These are phyloP conservation scores for Acipenser transmontanus DNA, from an alignment of 2,797 vertebrate species.

Conservation along the genomic window DNA sequence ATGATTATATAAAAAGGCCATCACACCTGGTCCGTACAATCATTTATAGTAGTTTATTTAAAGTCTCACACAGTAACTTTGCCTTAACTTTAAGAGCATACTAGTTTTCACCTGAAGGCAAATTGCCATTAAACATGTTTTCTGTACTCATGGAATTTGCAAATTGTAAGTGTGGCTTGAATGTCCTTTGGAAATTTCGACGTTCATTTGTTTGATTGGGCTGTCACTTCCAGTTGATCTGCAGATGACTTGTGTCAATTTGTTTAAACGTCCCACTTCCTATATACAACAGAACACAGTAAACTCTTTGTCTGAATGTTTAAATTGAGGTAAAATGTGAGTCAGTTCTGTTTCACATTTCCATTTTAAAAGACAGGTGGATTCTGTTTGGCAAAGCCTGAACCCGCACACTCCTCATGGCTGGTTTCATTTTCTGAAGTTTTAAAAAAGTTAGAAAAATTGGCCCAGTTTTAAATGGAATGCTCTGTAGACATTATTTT, in stretches of 20 bases:
- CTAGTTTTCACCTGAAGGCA: background rate
- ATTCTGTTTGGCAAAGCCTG: slow-evolving; percentile 71
- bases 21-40: too few relatives aligned
- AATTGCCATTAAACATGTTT: background rate
- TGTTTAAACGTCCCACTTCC: slow-evolving; percentile 69
- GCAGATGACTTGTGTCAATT: slow-evolving; percentile 74
- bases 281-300: slow-evolving; percentile 56
- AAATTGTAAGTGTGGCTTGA: slow-evolving; percentile 32
- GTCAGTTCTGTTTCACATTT: slow-evolving; percentile 67
- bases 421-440: slow-evolving; percentile 24
- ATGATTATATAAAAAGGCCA: too few relatives aligned
- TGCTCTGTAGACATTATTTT: slow-evolving; percentile 29
- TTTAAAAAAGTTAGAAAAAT: slow-evolving; percentile 34
- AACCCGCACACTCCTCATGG: slow-evolving; percentile 35
- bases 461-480: slow-evolving; percentile 38
- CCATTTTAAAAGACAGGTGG: slow-evolving; percentile 62
- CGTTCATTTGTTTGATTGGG: slow-evolving; percentile 73
- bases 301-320: slow-evolving; percentile 59
- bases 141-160: background rate
- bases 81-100: background rate
- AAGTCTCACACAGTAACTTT: background rate
- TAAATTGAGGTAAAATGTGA: slow-evolving; percentile 68
- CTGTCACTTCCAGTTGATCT: slow-evolving; percentile 73
- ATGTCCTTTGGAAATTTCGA: slow-evolving; percentile 64
- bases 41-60: background rate